phyloP scores from a whole-genome alignment of 2,113 vertebrate genomes.

The Lamprologus speciosus region DNA sequence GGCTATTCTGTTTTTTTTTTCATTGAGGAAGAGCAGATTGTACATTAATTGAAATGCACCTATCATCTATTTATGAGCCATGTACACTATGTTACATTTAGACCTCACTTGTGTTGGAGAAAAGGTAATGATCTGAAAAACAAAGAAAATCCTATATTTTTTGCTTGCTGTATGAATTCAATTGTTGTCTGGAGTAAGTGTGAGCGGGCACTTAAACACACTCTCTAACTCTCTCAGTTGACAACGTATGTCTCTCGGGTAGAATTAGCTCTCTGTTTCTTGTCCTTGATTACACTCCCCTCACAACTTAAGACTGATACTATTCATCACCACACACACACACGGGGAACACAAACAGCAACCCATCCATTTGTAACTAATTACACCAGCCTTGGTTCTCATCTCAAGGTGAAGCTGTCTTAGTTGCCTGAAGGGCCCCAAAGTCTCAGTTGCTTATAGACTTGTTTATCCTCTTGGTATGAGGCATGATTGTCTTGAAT shows the following conservation, averaged over 20 bases:
- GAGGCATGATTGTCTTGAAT: neutral
- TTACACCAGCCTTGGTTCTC: constrained; percentile 42
- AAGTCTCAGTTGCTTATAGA: neutral
- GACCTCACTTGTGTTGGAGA: neutral
- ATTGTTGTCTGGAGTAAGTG: neutral
- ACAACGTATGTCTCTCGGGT: constrained; percentile 16
- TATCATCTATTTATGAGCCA: neutral
- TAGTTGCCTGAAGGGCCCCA: constrained; percentile 2
- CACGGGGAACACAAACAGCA: constrained; percentile 28
- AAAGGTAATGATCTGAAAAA: neutral
- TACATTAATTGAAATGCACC: constrained; percentile 8
- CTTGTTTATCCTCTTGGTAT: neutral
- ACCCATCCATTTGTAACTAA: constrained; percentile 56
- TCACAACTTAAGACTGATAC: constrained; percentile 22
- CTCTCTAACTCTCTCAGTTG: neutral
- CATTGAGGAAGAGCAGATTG: neutral
- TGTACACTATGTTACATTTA: neutral
- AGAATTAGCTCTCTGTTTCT: constrained; percentile 40
- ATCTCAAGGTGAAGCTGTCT: constrained; percentile 54
- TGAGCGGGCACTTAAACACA: neutral
- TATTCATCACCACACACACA: constrained; percentile 14
- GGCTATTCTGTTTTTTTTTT: neutral
- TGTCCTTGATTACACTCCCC: constrained; percentile 54
- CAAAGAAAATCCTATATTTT: neutral
- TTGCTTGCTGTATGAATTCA: neutral